phyloP scores from a whole-genome alignment of 2,888 invertebrate species.

The Lithophane ornitopus region DNA sequence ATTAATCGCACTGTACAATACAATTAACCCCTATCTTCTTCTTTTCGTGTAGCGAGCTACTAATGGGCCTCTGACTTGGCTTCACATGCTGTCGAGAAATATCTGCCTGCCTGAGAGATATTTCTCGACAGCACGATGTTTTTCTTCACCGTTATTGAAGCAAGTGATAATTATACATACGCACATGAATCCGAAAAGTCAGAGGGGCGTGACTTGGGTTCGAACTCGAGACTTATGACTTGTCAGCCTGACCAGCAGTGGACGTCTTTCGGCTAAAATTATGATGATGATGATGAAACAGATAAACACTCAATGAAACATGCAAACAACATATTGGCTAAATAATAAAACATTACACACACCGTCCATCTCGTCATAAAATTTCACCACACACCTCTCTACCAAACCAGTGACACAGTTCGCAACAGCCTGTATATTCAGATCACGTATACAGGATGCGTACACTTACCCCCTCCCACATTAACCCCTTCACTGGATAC shows the following conservation, averaged over 20 bases:
- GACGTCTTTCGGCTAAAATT: too few relatives aligned
- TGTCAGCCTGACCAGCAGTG: too few relatives aligned
- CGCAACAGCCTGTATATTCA: constrained; percentile 47
- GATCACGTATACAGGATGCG: constrained; percentile 61
- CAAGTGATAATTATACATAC: too few relatives aligned
- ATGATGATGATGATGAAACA: background rate
- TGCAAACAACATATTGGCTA: background rate
- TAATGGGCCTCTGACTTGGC: too few relatives aligned
- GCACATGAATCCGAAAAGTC: too few relatives aligned
- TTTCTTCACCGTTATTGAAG: too few relatives aligned
- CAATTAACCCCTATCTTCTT: background rate
- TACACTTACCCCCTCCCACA: constrained; percentile 62
- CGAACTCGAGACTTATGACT: too few relatives aligned
- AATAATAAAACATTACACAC: constrained; percentile 6
- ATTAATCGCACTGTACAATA: background rate
- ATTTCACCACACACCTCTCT: constrained; percentile 23
- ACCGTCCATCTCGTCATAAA: constrained; percentile 1
- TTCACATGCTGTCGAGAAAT: too few relatives aligned
- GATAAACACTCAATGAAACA: background rate
- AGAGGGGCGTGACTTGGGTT: too few relatives aligned
- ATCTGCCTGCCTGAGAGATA: too few relatives aligned
- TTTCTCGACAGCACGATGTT: too few relatives aligned
- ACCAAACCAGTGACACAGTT: constrained; percentile 57
- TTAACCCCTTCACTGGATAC: constrained; percentile 63
- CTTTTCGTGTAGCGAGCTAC: too few relatives aligned